Evolutionary conservation across 2,888 invertebrate genomes (phyloP).

Genomic region (Disparrhopalites patrizii): DNA sequence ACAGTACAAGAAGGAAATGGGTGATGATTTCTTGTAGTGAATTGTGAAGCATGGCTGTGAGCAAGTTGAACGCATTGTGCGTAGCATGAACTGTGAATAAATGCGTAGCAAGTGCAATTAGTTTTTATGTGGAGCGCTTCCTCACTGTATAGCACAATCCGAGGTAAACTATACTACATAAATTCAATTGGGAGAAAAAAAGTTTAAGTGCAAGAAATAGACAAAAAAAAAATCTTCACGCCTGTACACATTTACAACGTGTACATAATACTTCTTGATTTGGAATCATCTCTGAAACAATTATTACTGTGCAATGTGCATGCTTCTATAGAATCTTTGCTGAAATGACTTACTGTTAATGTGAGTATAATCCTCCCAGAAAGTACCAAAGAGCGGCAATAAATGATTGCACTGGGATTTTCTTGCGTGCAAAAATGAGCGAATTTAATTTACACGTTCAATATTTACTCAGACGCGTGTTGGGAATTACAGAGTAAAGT

Average conservation of each 20-base stretch:
- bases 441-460: background rate
- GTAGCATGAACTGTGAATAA: constrained; percentile 9
- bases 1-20: background rate
- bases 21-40: background rate
- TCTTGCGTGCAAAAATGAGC: background rate
- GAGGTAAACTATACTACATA: no score
- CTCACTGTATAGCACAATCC: background rate
- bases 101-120: background rate
- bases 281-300: no score
- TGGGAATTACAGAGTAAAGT: no score
- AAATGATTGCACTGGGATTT: background rate
- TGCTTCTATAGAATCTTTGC: no score
- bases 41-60: background rate
- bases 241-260: background rate
- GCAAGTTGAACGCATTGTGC: background rate
- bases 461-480: no score
- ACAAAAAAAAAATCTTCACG: no score
- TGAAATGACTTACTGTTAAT: no score
- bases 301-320: no score
- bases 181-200: no score
- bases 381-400: background rate
- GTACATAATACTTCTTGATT: no score
- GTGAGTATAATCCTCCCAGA: no score
- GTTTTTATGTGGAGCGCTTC: background rate
- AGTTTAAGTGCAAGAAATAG: no score